Percentiles rank a stretch among this genome's conserved stretches.
Conservation (phyloP, 2,888 invertebrate species). For the Agrotis clavis region DNA sequence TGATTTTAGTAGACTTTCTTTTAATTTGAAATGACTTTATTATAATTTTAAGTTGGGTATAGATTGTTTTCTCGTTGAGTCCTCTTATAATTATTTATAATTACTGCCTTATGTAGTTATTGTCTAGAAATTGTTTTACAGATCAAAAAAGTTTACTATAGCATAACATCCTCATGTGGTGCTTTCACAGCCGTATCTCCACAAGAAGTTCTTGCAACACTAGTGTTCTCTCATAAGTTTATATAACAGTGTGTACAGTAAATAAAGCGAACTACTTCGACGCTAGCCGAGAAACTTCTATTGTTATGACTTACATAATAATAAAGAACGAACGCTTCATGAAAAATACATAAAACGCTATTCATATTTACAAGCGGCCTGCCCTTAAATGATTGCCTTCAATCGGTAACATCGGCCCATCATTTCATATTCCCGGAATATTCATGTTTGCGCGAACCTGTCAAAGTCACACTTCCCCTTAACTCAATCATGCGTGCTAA, state of each 20-base stretch:
- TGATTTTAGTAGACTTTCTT: background rate
- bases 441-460: slow-evolving; percentile 41
- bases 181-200: slow-evolving; percentile 9
- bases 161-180: background rate
- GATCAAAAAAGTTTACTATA: background rate
- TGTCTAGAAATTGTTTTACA: background rate
- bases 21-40: no score
- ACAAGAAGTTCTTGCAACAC: slow-evolving; percentile 28
- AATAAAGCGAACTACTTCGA: slow-evolving; percentile 33
- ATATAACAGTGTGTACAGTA: slow-evolving; percentile 31
- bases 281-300: slow-evolving; percentile 37
- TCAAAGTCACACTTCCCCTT: slow-evolving; percentile 40
- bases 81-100: background rate
- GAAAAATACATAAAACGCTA: slow-evolving; percentile 28
- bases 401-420: slow-evolving; percentile 5
- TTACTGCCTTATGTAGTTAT: background rate
- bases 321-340: slow-evolving; percentile 26
- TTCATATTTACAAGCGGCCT: slow-evolving; percentile 6
- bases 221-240: slow-evolving; percentile 35
- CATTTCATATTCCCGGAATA: slow-evolving; percentile 23
- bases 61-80: background rate
- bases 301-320: slow-evolving; percentile 44
- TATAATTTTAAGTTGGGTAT: background rate
- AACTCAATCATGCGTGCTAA: slow-evolving; percentile 32
- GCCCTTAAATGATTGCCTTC: slow-evolving; percentile 17